Base-by-base conservation (phyloP, 2,888 invertebrate genomes). In the Lycaena phlaeas region DNA sequence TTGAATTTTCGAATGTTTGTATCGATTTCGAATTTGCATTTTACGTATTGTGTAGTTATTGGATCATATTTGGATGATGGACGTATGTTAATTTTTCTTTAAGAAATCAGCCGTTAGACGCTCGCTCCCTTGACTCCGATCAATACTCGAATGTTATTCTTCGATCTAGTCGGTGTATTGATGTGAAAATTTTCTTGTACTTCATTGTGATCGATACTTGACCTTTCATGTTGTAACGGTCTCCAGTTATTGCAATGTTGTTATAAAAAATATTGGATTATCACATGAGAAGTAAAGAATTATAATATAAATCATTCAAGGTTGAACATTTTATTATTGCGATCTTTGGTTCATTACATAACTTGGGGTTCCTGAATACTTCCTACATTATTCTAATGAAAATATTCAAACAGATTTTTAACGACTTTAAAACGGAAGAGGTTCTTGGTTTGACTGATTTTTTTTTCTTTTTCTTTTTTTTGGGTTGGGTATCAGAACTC, bases 11-110 rank as follows among this genome's bases (percentile, higher is more conserved):
- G 40, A 45, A 36, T 65, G n/a, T 56, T 44, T 47, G 64, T 74
- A 77, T 79, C 75, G 62, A 57, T 81, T 71, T 64, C 74, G 40
- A 59, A 79, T 82, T 84, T 74, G 69, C 82, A 82, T 79, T 54
- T 61, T 58, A 54, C 49, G 50, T 66, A 15, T 34, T 10, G 12
- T 22, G 1, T 22, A 34, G 11, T 12, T 71, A 74, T 73, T 71
- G 77, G 69, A 75, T 77, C 72, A 75, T 77, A 71, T 76, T 59
- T 59, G 56, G 59, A 64, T 78, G 78, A 79, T 76, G 61, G 82
- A 82, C 79, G 54, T 82, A 84, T 84, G 84, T 51, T 67, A 84
- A 82, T 84, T 64, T 65, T 61, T 54, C 53, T 53, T 56, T 56
- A 57, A 59, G 52, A 62, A 57, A 50, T 42, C 46, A 60, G 57